Conservation (phyloP, 2,888 invertebrate species). For the Entomobrya multifasciata region DNA sequence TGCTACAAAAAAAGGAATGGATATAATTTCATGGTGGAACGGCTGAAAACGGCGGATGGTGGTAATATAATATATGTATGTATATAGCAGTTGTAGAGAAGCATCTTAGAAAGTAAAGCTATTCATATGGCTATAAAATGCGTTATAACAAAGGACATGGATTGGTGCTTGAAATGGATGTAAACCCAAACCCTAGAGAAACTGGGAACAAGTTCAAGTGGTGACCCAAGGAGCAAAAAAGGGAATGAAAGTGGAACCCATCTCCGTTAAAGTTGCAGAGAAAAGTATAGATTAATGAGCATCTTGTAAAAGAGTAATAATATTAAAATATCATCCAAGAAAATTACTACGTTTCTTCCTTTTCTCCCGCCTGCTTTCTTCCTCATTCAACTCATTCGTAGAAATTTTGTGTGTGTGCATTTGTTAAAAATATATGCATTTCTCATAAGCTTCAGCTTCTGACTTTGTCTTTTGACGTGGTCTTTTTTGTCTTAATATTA, state of each 20-base stretch:
- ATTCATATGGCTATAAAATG: no score
- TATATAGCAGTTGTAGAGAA: neutral
- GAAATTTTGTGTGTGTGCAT: neutral
- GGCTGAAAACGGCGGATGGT: neutral
- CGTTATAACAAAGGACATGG: no score
- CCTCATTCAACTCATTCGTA: neutral
- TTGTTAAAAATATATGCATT: neutral
- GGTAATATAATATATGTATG: neutral
- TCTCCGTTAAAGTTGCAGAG: conserved; percentile 39
- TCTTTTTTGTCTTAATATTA: no score
- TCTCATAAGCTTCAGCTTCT: neutral
- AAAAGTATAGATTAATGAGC: conserved; percentile 65
- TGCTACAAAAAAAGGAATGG: neutral
- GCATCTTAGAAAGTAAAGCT: neutral
- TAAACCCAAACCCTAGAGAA: neutral
- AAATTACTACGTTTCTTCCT: conserved; percentile 49
- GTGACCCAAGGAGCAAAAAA: neutral
- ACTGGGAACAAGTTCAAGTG: conserved; percentile 26
- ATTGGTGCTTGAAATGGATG: no score
- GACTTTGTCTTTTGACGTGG: neutral
- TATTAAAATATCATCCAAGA: conserved; percentile 64
- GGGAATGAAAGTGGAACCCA: neutral
- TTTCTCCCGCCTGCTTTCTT: conserved; percentile 38
- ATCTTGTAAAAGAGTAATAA: conserved; percentile 63
- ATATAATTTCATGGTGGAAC: neutral